phyloP scores from a whole-genome alignment of 92 coral and sea anemone genomes.

The Porites lobata region DNA sequence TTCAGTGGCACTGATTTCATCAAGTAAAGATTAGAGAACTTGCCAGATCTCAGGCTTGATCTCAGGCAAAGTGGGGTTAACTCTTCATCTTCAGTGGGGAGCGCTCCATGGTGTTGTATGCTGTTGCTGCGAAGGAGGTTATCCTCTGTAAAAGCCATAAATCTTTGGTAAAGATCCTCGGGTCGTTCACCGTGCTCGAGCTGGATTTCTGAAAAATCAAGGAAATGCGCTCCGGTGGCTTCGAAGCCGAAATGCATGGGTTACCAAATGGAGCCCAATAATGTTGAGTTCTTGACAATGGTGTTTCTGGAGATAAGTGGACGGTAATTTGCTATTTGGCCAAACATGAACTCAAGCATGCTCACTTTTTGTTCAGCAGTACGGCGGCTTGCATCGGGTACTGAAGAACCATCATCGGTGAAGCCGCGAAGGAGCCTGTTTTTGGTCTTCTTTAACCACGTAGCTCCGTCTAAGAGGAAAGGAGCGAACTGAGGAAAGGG shows the following conservation, averaged over 20 bases:
- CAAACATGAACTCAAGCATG: slow-evolving; percentile 59
- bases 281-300: slow-evolving; percentile 45
- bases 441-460: slow-evolving; percentile 50
- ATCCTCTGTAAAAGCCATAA: slow-evolving; percentile 58
- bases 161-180: slow-evolving; percentile 49
- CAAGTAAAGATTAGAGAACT: too few species aligned
- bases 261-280: slow-evolving; percentile 46
- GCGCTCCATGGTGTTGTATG: slow-evolving; percentile 45
- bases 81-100: slow-evolving; percentile 36
- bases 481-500: slow-evolving; percentile 53
- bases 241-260: slow-evolving; percentile 60
- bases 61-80: slow-evolving; percentile 36
- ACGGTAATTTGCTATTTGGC: slow-evolving; percentile 59
- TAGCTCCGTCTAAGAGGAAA: slow-evolving; percentile 25
- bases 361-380: slow-evolving; percentile 56
- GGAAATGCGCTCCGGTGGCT: slow-evolving; percentile 55
- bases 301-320: slow-evolving; percentile 53
- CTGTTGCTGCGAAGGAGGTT: background rate
- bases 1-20: too few species aligned
- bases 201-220: slow-evolving; percentile 36
- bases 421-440: slow-evolving; percentile 29
- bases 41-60: slow-evolving; percentile 50
- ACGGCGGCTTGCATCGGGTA: slow-evolving; percentile 31
- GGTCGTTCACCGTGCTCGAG: slow-evolving; percentile 56
- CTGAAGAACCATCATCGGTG: slow-evolving; percentile 37